These are phyloP conservation scores for Enteromius anoplus DNA, from an alignment of 2,797 vertebrate genomes.

Conservation along the genomic window DNA sequence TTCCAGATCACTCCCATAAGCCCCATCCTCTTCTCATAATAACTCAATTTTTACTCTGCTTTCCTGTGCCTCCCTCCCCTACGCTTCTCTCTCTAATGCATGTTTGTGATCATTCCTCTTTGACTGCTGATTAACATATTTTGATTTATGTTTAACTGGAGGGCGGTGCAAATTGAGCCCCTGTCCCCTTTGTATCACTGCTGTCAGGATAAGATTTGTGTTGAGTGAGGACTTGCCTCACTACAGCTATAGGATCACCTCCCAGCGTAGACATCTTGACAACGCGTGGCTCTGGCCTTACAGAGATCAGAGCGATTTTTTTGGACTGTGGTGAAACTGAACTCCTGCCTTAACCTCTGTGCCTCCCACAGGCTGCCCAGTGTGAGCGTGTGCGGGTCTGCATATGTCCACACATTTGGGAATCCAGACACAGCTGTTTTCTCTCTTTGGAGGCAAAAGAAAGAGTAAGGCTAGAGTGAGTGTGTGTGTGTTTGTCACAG, in stretches of 20 bases:
- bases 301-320: conserved; percentile 32
- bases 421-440: conserved; percentile 53
- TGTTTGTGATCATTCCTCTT: conserved; percentile 73
- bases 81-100: conserved; percentile 50
- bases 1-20: conserved; percentile 31
- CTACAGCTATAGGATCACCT: conserved; percentile 18
- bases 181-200: conserved; percentile 47
- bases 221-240: neutral
- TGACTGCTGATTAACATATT: conserved; percentile 77
- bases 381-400: conserved; percentile 33
- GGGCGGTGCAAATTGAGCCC: conserved; percentile 58
- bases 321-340: conserved; percentile 33
- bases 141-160: conserved; percentile 86
- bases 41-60: conserved; percentile 23
- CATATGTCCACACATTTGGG: conserved; percentile 39
- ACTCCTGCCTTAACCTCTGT: conserved; percentile 52
- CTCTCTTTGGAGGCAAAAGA: conserved; percentile 46
- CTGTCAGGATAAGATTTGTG: conserved; percentile 30
- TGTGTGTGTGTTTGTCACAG: neutral
- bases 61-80: conserved; percentile 36
- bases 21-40: conserved; percentile 35
- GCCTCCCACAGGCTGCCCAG: conserved; percentile 53
- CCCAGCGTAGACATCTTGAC: conserved; percentile 27
- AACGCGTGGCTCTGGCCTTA: conserved; percentile 8
- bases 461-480: conserved; percentile 16